phyloP scores from a whole-genome alignment of 2,113 vertebrate species.

The Rhynchomys soricoides region DNA sequence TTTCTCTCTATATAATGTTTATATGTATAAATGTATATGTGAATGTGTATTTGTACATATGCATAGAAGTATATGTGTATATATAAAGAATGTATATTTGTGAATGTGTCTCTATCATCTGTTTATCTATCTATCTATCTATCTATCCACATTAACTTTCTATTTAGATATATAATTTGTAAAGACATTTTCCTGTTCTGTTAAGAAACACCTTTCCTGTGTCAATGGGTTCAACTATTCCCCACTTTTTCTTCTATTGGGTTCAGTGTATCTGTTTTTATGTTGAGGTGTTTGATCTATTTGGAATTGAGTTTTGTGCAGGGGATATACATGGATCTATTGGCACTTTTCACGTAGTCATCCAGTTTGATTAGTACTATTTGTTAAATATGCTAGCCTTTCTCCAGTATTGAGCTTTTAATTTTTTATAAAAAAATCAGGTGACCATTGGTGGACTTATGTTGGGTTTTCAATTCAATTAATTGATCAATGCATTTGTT shows the following conservation, averaged over 20 bases:
- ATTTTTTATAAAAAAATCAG: background rate
- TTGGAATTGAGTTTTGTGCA: background rate
- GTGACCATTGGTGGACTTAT: background rate
- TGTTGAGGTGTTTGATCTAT: background rate
- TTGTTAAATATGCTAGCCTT: background rate
- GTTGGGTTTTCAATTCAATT: background rate
- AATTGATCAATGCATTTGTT: background rate
- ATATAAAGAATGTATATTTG: too few relatives aligned
- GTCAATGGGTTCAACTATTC: background rate
- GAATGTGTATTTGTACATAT: too few relatives aligned
- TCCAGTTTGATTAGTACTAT: background rate
- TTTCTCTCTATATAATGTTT: background rate
- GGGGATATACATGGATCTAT: background rate
- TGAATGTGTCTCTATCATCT: too few relatives aligned
- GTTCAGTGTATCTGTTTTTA: background rate
- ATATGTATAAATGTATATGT: too few relatives aligned
- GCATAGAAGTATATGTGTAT: too few relatives aligned
- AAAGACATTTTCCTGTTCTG: background rate
- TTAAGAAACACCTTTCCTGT: background rate
- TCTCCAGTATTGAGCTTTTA: background rate
- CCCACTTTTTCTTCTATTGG: background rate
- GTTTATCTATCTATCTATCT: too few relatives aligned
- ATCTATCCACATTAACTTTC: background rate
- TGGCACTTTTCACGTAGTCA: background rate
- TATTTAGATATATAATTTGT: background rate